A percentile compares a stretch with the other conserved stretches of the same genome.
phyloP scores from a whole-genome alignment of 2,113 vertebrate genomes.

The Eptatretus burgeri region DNA sequence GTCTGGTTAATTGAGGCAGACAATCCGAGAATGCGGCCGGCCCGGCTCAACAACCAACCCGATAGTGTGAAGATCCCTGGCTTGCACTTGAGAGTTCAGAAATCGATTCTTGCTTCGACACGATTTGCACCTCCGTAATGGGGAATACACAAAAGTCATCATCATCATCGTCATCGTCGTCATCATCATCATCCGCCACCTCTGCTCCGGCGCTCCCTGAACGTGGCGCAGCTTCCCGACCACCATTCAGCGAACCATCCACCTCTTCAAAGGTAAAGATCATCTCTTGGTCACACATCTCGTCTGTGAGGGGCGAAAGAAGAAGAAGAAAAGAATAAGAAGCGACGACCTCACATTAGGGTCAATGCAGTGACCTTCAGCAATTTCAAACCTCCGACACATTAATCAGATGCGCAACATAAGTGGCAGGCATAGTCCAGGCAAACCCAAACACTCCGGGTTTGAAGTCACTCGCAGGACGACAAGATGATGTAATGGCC shows the following conservation, averaged over 20 bases:
- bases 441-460: too few species aligned
- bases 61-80: neutral
- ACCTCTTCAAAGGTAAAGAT: neutral
- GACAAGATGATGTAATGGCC: too few species aligned
- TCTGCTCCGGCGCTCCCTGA: too few species aligned
- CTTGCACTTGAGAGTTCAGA: too few species aligned
- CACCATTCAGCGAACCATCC: neutral
- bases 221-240: neutral
- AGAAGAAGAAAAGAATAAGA: too few species aligned
- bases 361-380: too few species aligned
- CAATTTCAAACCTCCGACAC: too few species aligned
- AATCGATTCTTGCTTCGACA: neutral
- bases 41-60: neutral
- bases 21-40: neutral
- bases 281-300: conserved; percentile 3
- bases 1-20: neutral
- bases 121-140: neutral
- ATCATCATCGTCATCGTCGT: neutral
- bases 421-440: too few species aligned
- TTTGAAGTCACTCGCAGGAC: too few species aligned
- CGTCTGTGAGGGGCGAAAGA: too few species aligned
- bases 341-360: too few species aligned
- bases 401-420: too few species aligned
- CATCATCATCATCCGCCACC: neutral
- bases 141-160: neutral